Conservation (phyloP, 2,797 vertebrate genomes). For the Nyctibius grandis region DNA sequence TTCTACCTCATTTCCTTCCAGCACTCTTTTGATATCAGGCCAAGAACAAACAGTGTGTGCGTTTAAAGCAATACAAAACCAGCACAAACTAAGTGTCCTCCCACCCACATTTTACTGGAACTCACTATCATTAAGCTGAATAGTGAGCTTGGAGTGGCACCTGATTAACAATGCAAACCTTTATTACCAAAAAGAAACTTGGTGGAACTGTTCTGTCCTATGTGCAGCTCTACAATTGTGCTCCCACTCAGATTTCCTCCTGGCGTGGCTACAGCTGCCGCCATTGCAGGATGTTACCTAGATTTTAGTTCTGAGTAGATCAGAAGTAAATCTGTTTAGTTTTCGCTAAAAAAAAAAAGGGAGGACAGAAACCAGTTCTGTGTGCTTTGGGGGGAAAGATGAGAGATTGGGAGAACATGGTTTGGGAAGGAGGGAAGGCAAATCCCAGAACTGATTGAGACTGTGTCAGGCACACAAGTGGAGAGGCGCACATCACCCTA, state of each 20-base stretch:
- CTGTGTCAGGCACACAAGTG: background rate
- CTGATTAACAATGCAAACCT: slow-evolving; percentile 13
- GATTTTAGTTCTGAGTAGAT: background rate
- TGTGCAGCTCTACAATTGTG: background rate
- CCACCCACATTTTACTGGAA: slow-evolving; percentile 45
- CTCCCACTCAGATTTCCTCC: background rate
- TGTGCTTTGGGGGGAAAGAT: background rate
- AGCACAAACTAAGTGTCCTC: slow-evolving; percentile 24
- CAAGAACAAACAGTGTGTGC: slow-evolving; percentile 34
- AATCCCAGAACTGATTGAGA: background rate
- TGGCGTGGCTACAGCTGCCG: background rate
- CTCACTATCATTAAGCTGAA: background rate
- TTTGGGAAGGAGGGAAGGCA: background rate
- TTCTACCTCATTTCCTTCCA: slow-evolving; percentile 52
- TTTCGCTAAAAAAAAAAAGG: background rate
- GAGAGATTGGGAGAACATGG: background rate
- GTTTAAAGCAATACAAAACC: background rate
- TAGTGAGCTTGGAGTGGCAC: background rate
- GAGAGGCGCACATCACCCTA: background rate
- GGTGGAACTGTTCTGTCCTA: background rate
- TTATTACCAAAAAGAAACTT: background rate
- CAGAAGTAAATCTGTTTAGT: background rate
- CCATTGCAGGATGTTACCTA: background rate
- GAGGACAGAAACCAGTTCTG: background rate
- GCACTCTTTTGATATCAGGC: slow-evolving; percentile 19